These are phyloP conservation scores for Arothron firmamentum DNA, from an alignment of 2,113 vertebrate genomes.

Conservation along the genomic window DNA sequence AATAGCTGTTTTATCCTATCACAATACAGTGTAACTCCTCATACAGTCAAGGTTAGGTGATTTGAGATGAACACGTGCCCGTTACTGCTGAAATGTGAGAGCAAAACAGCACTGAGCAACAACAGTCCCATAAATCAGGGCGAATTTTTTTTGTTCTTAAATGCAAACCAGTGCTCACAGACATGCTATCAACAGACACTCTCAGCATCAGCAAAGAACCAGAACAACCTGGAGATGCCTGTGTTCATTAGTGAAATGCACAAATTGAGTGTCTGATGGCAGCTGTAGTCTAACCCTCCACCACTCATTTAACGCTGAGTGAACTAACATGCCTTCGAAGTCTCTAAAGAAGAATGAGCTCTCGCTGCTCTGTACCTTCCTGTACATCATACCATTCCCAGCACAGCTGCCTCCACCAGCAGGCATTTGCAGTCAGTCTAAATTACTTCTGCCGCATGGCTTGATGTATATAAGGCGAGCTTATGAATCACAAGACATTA, in stretches of 20 bases:
- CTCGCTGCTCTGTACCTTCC: too few species aligned
- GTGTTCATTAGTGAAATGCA: too few species aligned
- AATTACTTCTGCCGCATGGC: not conserved
- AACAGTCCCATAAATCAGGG: conserved; percentile 30
- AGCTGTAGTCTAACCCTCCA: too few species aligned
- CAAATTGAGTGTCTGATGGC: too few species aligned
- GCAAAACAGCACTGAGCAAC: conserved; percentile 27
- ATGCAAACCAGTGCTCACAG: not conserved
- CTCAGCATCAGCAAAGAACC: not conserved
- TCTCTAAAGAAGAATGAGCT: too few species aligned
- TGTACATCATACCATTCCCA: too few species aligned
- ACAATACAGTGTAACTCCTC: not conserved
- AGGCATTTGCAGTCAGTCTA: not conserved
- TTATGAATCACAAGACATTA: not conserved
- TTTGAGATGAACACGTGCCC: conserved; percentile 18
- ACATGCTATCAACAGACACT: not conserved
- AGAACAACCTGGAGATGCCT: too few species aligned
- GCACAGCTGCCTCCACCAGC: not conserved
- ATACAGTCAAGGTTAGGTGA: not conserved
- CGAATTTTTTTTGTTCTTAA: conserved; percentile 18
- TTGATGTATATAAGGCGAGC: not conserved
- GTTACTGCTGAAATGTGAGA: conserved; percentile 34
- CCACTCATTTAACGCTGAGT: too few species aligned
- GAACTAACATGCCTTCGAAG: too few species aligned
- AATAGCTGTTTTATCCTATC: not conserved